Evolutionary conservation across 2,797 vertebrate species (phyloP).

Genomic region (Morelia viridis): DNA sequence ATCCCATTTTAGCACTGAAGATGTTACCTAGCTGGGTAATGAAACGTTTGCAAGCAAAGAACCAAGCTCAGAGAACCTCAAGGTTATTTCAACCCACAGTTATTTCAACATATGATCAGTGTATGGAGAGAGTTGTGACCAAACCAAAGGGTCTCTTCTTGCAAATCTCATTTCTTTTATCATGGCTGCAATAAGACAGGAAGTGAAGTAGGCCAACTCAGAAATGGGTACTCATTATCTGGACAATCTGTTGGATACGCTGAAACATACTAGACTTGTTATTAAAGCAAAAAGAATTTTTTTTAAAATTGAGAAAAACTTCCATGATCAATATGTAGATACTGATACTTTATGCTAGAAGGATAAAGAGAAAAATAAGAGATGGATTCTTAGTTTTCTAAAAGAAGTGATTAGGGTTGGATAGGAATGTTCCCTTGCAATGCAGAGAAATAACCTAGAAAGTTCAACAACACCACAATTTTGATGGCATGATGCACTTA

Average conservation of each 20-base stretch:
- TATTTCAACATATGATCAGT: background rate
- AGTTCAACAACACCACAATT: background rate
- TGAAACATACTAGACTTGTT: background rate
- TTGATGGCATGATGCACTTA: too few species aligned
- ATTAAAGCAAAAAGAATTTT: background rate
- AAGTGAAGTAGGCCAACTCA: background rate
- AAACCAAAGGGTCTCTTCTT: background rate
- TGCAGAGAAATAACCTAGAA: background rate
- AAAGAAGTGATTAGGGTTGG: background rate
- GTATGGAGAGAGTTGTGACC: background rate
- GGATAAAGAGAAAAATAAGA: background rate
- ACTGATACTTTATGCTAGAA: background rate
- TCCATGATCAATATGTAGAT: background rate
- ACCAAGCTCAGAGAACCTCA: too few species aligned
- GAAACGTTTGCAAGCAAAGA: too few species aligned
- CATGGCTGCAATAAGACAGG: background rate
- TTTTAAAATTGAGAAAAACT: background rate
- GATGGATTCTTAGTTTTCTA: background rate
- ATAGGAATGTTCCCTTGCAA: background rate
- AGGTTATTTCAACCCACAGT: too few species aligned
- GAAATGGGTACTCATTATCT: background rate
- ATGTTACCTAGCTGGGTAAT: too few species aligned
- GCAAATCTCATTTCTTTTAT: background rate
- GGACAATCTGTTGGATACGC: background rate
- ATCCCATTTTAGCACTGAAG: too few species aligned